These are phyloP conservation scores for Melanostoma scalare DNA, from an alignment of 2,888 invertebrate genomes.

Conservation along the genomic window DNA sequence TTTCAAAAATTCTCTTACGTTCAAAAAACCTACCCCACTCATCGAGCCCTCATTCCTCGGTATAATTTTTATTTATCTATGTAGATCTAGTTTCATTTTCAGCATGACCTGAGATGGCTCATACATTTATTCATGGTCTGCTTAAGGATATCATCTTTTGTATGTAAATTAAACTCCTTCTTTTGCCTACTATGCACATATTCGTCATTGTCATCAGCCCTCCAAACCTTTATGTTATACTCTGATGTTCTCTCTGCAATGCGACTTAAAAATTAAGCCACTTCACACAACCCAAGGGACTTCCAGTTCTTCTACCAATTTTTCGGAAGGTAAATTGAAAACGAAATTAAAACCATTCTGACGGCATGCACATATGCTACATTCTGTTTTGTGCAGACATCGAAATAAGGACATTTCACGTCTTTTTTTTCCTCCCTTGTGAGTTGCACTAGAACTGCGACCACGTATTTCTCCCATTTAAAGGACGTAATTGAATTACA, in stretches of 20 bases:
- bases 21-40: constrained; percentile 7
- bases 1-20: not conserved
- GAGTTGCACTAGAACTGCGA: constrained; percentile 51
- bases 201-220: constrained; percentile 17
- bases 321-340: constrained; percentile 21
- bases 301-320: constrained; percentile 15
- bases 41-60: constrained; percentile 19
- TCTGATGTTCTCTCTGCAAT: constrained; percentile 47
- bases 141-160: constrained; percentile 69
- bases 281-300: constrained; percentile 61
- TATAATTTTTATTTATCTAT: constrained; percentile 38
- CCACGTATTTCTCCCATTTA: constrained; percentile 63
- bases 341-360: constrained; percentile 6
- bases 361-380: constrained; percentile 31
- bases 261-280: constrained; percentile 67
- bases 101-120: constrained; percentile 27
- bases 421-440: constrained; percentile 14
- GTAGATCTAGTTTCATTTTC: constrained; percentile 28
- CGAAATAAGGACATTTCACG: constrained; percentile 34
- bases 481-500: constrained; percentile 69
- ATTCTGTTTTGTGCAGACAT: constrained; percentile 32
- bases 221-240: constrained; percentile 23
- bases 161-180: constrained; percentile 69
- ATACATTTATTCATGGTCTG: constrained; percentile 67
- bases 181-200: constrained; percentile 46